These are phyloP conservation scores for Corythoichthys haematopterus DNA, from an alignment of 2,113 vertebrate species.

Conservation along the genomic window DNA sequence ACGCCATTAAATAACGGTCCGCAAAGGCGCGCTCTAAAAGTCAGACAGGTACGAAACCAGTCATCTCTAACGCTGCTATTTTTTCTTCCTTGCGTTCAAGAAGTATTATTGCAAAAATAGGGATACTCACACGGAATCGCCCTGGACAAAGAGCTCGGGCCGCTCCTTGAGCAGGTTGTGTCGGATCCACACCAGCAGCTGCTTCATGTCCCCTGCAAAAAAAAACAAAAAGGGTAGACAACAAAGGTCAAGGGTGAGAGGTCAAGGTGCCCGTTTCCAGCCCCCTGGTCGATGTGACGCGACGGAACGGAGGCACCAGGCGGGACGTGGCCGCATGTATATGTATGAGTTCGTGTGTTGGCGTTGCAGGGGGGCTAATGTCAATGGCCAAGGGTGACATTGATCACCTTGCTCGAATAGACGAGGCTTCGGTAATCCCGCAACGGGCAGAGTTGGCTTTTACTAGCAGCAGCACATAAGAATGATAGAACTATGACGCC, in stretches of 20 bases:
- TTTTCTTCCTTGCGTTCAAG: conserved; percentile 4
- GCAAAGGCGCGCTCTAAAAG: conserved; percentile 67
- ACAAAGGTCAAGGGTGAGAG: conserved; percentile 63
- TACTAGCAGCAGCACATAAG: neutral
- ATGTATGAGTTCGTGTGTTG: conserved; percentile 52
- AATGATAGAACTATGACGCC: neutral
- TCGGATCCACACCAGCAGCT: conserved; percentile 92
- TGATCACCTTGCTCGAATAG: conserved; percentile 37
- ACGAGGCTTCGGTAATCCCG: neutral
- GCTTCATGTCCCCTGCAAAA: conserved; percentile 85
- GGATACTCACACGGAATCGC: conserved; percentile 87
- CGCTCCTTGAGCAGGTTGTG: conserved; percentile 90
- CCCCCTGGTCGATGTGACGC: conserved; percentile 74
- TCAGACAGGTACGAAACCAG: conserved; percentile 27
- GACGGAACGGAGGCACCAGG: conserved; percentile 70
- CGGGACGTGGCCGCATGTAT: conserved; percentile 51
- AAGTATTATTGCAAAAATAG: conserved; percentile 31
- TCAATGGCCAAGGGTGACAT: conserved; percentile 39
- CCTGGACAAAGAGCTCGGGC: conserved; percentile 92
- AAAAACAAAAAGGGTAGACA: conserved; percentile 56
- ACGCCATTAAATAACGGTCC: conserved; percentile 64
- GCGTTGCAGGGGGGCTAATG: conserved; percentile 19
- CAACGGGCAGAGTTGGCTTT: neutral
- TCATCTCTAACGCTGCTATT: neutral
- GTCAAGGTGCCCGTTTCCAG: conserved; percentile 69